A percentile compares a stretch with the other conserved stretches of the same genome.
phyloP scores from a whole-genome alignment of 2,113 vertebrate genomes.

The Aegotheles bennettii region DNA sequence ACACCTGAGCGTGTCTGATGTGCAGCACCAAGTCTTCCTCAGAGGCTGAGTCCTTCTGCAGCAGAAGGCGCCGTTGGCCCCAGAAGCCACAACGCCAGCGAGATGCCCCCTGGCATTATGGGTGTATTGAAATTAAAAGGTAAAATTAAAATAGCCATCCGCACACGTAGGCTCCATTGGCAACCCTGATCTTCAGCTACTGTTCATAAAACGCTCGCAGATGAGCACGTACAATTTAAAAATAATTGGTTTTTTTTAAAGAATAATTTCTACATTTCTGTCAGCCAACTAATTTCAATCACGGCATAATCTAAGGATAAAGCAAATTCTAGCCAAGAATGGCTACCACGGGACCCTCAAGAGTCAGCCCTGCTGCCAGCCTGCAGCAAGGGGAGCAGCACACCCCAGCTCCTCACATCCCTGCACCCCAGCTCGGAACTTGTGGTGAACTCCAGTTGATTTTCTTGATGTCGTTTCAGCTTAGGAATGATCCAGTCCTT shows the following conservation, averaged over 20 bases:
- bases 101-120: not conserved
- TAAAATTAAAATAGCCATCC: not conserved
- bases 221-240: conserved; percentile 3
- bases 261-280: conserved; percentile 6
- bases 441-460: conserved; percentile 22
- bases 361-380: not conserved
- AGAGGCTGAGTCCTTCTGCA: not conserved
- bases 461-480: not conserved
- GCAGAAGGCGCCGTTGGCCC: conserved; percentile 35
- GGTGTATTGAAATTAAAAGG: not conserved
- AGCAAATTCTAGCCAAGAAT: conserved; percentile 20
- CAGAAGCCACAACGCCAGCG: not conserved
- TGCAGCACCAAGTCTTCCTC: not conserved
- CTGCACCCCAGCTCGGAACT: not conserved
- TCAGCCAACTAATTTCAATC: conserved; percentile 48
- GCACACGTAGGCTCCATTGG: not conserved
- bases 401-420: not conserved
- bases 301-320: conserved; percentile 40
- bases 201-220: not conserved
- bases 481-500: conserved; percentile 30
- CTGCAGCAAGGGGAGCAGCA: not conserved
- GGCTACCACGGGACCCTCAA: not conserved
- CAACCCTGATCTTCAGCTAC: not conserved
- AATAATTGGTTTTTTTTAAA: not conserved
- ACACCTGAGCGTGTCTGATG: not conserved